These are phyloP conservation scores for Heliconius hewitsoni DNA, from an alignment of 1,140 invertebrate species.

Conservation along the genomic window DNA sequence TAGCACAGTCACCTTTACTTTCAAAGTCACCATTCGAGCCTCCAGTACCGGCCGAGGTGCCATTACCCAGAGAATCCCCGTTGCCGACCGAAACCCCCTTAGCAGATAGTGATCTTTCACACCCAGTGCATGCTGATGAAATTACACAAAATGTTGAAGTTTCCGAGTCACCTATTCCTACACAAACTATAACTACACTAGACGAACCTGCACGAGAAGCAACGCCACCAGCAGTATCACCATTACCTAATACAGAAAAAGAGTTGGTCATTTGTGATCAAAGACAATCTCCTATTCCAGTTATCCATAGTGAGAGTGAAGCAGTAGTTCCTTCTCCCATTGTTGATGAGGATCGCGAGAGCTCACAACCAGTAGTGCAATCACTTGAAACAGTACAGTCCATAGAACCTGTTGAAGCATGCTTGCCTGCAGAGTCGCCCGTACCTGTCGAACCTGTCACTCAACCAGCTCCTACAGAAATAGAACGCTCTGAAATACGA, in stretches of 20 bases:
- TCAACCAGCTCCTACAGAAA: constrained; percentile 23
- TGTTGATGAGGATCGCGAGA: background rate
- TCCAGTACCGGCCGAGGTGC: constrained; percentile 48
- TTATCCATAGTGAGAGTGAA: constrained; percentile 16
- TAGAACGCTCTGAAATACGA: background rate
- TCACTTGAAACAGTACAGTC: constrained; percentile 24
- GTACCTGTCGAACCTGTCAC: constrained; percentile 35
- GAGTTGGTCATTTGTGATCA: constrained; percentile 25
- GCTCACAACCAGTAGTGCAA: constrained; percentile 26
- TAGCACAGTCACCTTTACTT: constrained; percentile 40
- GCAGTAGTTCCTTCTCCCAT: constrained; percentile 14
- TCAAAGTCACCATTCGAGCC: constrained; percentile 28
- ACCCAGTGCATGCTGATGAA: constrained; percentile 13
- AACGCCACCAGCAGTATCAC: constrained; percentile 35
- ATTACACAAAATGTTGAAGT: constrained; percentile 2
- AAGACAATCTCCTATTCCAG: constrained; percentile 33
- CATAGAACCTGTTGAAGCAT: constrained; percentile 25
- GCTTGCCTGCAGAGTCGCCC: constrained; percentile 43
- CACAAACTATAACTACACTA: constrained; percentile 24
- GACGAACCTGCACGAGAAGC: constrained; percentile 27
- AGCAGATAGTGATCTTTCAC: constrained; percentile 30
- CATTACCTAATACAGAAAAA: constrained; percentile 30
- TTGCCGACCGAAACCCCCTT: constrained; percentile 43
- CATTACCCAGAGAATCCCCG: constrained; percentile 51
- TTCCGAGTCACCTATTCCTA: background rate